These are phyloP conservation scores for Rhizoglyphus robini DNA, from an alignment of 1,140 invertebrate species.

Conservation along the genomic window DNA sequence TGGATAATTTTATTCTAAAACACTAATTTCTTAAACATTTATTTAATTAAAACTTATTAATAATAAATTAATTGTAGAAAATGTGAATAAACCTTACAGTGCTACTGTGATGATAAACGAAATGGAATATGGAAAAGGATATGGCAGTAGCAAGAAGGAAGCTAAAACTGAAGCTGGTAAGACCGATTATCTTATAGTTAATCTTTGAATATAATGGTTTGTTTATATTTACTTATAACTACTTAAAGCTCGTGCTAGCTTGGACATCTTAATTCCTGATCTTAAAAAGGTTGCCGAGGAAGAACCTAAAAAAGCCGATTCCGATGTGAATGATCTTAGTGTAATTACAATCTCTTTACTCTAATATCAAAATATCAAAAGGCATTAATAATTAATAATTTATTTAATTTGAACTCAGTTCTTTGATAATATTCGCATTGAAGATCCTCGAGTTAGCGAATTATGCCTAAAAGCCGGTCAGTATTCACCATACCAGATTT, in stretches of 20 bases:
- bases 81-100: slow-evolving; percentile 79
- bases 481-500: slow-evolving; percentile 79
- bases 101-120: slow-evolving; percentile 81
- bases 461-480: slow-evolving; percentile 88
- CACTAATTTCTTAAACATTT: neutral
- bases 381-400: slow-evolving; percentile 14
- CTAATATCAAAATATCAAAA: no score
- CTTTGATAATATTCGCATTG: slow-evolving; percentile 82
- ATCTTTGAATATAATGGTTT: slow-evolving; percentile 5
- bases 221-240: neutral
- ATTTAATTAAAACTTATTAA: neutral
- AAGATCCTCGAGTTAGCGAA: slow-evolving; percentile 81
- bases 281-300: slow-evolving; percentile 52
- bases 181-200: no score
- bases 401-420: slow-evolving; percentile 36
- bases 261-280: slow-evolving; percentile 85
- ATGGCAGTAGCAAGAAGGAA: slow-evolving; percentile 83
- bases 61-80: slow-evolving; percentile 58
- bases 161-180: slow-evolving; percentile 71
- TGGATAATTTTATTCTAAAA: no score
- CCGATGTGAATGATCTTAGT: slow-evolving; percentile 36
- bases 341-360: slow-evolving; percentile 33
- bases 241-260: slow-evolving; percentile 50
- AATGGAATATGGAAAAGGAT: slow-evolving; percentile 79
- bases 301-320: slow-evolving; percentile 29